Percentiles rank a stretch among this genome's conserved stretches.
Conservation (phyloP, 2,888 invertebrate genomes). For the Tetanocera ferruginea region DNA sequence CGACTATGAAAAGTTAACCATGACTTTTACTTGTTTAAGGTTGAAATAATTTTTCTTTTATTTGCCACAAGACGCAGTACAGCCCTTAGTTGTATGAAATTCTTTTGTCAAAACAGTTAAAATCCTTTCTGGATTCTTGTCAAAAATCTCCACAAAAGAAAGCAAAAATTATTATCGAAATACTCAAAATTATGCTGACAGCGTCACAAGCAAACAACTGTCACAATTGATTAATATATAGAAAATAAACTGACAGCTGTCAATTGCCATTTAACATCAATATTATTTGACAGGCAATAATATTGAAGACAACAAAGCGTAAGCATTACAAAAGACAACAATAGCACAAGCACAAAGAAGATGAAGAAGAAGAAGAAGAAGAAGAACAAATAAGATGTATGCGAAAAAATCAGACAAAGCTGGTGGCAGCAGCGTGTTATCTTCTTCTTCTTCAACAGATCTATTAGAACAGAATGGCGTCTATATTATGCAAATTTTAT, state of each 20-base stretch:
- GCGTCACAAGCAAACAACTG: constrained; percentile 3
- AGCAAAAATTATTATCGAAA: too few species aligned
- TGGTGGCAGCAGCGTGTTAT: neutral
- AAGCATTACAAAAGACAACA: neutral
- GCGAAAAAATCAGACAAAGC: neutral
- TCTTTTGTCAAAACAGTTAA: too few species aligned
- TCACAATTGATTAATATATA: constrained; percentile 23
- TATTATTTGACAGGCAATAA: neutral
- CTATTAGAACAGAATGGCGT: too few species aligned
- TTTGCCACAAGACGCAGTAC: too few species aligned
- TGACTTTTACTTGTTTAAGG: too few species aligned
- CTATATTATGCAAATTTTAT: too few species aligned
- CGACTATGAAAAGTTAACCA: too few species aligned
- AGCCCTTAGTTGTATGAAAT: too few species aligned
- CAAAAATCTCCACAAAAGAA: neutral
- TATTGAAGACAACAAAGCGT: neutral
- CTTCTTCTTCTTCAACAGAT: neutral
- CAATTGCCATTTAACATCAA: constrained; percentile 27
- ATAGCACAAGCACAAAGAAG: neutral
- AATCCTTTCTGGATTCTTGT: neutral
- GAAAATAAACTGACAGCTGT: constrained; percentile 33
- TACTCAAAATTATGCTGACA: too few species aligned
- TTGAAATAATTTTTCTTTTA: too few species aligned
- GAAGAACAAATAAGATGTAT: neutral
- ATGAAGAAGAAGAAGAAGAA: neutral